Percentiles rank a stretch among this genome's conserved stretches.
phyloP scores from a whole-genome alignment of 2,888 invertebrate genomes.

The Tipula unca region DNA sequence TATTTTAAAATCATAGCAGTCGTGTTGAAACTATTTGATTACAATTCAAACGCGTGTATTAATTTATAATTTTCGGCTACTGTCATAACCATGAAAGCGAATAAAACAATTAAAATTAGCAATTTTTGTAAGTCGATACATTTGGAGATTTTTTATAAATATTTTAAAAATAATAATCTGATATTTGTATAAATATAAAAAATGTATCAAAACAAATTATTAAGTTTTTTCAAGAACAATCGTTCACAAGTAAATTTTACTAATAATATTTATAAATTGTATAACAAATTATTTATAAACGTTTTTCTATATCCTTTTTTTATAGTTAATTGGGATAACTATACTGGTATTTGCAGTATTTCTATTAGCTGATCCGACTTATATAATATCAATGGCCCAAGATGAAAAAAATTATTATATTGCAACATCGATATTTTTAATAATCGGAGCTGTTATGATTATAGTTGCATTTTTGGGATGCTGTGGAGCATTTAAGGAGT shows the following conservation, averaged over 20 bases:
- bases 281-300: background rate
- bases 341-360: constrained; percentile 64
- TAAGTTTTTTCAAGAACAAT: background rate
- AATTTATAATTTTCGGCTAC: background rate
- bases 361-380: constrained; percentile 67
- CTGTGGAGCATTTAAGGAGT: constrained; percentile 70
- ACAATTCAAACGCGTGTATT: background rate
- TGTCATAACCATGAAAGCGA: background rate
- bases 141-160: background rate
- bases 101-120: background rate
- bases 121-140: background rate
- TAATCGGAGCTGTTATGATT: constrained; percentile 61
- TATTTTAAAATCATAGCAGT: background rate
- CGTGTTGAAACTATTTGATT: background rate
- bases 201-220: background rate
- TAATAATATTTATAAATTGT: background rate
- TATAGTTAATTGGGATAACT: constrained; percentile 62
- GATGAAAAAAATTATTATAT: constrained; percentile 54
- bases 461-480: constrained; percentile 74
- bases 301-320: constrained; percentile 27
- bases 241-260: background rate
- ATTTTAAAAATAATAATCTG: background rate
- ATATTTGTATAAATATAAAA: background rate
- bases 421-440: constrained; percentile 63
- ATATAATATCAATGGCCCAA: constrained; percentile 60